Conservation (phyloP, 2,113 vertebrate genomes). For the Gymnorhina tibicen region DNA sequence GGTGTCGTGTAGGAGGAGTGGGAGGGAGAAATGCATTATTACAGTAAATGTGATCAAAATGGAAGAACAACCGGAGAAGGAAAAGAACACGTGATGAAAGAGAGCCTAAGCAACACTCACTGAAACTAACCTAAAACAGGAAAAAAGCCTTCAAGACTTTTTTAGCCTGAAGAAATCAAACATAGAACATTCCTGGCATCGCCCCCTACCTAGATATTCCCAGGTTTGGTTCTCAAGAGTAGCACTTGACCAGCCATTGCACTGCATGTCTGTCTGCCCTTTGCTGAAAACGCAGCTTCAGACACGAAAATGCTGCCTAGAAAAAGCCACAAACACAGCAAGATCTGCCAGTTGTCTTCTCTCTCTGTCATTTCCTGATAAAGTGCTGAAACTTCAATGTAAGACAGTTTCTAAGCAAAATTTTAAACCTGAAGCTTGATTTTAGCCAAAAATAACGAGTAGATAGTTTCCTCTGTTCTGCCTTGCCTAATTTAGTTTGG, state of each 20-base stretch:
- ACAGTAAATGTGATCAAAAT: conserved; percentile 50
- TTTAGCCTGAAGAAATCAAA: conserved; percentile 34
- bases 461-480: background rate
- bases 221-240: background rate
- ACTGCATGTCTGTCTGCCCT: background rate
- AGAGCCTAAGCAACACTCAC: background rate
- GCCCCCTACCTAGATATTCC: background rate
- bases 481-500: background rate
- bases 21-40: conserved; percentile 10
- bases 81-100: background rate
- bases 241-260: background rate
- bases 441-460: background rate
- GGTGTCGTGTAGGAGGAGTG: background rate
- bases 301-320: background rate
- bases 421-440: background rate
- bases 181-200: background rate
- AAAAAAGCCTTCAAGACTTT: background rate
- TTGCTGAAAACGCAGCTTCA: background rate
- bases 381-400: background rate
- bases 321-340: background rate
- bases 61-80: background rate
- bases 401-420: background rate
- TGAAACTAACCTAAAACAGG: background rate
- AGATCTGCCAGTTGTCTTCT: background rate
- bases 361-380: background rate